These are phyloP conservation scores for Sciaenops ocellatus DNA, from an alignment of 2,797 vertebrate genomes.

Conservation along the genomic window DNA sequence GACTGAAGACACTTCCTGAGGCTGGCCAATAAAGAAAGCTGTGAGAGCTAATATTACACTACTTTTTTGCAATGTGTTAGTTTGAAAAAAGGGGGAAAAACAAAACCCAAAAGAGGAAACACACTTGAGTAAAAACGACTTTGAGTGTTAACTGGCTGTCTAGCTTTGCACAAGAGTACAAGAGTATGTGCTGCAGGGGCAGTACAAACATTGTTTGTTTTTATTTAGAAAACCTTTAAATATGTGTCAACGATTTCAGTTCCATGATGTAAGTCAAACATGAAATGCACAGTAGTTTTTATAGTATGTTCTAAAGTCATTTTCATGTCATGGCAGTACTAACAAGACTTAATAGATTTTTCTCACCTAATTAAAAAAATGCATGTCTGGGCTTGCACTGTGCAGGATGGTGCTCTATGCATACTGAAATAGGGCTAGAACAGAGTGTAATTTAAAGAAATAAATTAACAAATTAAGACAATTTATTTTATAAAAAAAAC, in stretches of 20 bases:
- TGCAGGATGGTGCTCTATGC: neutral
- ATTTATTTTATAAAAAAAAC: too few species aligned
- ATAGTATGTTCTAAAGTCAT: slow-evolving; percentile 7
- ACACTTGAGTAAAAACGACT: too few species aligned
- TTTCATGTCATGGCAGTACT: slow-evolving; percentile 33
- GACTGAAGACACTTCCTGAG: too few species aligned
- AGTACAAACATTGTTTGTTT: neutral
- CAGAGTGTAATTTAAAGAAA: neutral
- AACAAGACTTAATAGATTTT: slow-evolving; percentile 41
- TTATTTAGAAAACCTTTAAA: neutral
- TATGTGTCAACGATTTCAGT: slow-evolving; percentile 7
- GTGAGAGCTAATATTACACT: too few species aligned
- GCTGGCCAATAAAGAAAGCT: too few species aligned
- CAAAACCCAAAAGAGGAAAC: too few species aligned
- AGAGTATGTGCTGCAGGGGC: too few species aligned
- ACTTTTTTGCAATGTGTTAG: too few species aligned
- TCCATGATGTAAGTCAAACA: neutral
- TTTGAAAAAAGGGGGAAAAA: too few species aligned
- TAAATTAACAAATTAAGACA: neutral
- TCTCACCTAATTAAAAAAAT: slow-evolving; percentile 50
- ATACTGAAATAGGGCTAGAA: neutral
- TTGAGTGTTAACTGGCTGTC: too few species aligned
- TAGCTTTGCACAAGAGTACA: too few species aligned
- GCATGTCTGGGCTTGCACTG: neutral
- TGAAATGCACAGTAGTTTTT: neutral